Conservation (phyloP, 2,113 vertebrate species). For the Euleptes europaea region DNA sequence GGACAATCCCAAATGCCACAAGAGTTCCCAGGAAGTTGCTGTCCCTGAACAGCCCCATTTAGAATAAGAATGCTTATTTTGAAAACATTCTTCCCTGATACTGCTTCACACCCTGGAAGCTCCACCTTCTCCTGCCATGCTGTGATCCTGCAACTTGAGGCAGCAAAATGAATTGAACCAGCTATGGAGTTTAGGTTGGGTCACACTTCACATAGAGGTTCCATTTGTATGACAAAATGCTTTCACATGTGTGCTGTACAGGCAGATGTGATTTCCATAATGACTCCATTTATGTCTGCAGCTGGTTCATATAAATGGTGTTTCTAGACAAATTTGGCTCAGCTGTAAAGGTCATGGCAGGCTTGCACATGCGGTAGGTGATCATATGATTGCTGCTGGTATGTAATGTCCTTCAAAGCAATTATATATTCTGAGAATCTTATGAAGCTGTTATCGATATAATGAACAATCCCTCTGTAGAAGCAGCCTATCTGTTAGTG, state of each 20-base stretch:
- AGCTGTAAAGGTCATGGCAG: background rate
- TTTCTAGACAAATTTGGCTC: background rate
- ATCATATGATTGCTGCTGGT: background rate
- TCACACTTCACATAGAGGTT: background rate
- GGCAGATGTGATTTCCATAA: background rate
- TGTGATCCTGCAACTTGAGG: too few relatives aligned
- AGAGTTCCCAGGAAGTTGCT: too few relatives aligned
- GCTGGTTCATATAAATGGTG: background rate
- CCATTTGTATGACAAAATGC: background rate
- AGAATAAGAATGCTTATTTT: too few relatives aligned
- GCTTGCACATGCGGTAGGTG: background rate
- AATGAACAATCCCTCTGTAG: too few relatives aligned
- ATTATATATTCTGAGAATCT: background rate
- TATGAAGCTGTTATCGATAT: background rate
- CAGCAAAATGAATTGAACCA: too few relatives aligned
- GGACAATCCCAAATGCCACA: too few relatives aligned
- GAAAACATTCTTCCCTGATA: too few relatives aligned
- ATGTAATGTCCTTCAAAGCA: background rate
- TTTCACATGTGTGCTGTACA: background rate
- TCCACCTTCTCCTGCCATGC: too few relatives aligned
- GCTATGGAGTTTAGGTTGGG: background rate
- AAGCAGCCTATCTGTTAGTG: background rate
- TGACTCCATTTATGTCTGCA: background rate
- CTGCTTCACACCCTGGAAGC: too few relatives aligned
- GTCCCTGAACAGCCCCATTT: too few relatives aligned